phyloP scores from a whole-genome alignment of 2,113 vertebrate genomes.

The Ahaetulla prasina region DNA sequence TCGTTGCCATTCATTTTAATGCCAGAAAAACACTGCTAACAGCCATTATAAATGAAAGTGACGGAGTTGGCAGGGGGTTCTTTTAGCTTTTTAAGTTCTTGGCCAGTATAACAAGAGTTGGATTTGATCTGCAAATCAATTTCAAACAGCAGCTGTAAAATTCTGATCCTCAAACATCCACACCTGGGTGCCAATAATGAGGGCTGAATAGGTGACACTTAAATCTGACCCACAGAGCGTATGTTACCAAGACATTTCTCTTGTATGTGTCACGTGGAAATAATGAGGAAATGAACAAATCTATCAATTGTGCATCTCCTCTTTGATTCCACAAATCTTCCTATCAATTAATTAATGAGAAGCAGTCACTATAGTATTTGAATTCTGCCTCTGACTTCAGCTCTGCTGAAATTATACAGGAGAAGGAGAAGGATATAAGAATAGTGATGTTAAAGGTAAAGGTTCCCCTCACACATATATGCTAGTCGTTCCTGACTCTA shows the following conservation, averaged over 20 bases:
- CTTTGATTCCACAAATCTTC: not conserved
- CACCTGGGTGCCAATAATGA: not conserved
- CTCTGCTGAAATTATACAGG: not conserved
- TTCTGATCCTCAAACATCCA: not conserved
- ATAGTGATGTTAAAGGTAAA: too few relatives aligned
- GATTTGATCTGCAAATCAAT: slow-evolving; percentile 9
- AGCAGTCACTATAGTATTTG: not conserved
- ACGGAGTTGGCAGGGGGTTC: slow-evolving; percentile 29
- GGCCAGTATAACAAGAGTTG: not conserved
- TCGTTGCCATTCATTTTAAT: slow-evolving; percentile 63
- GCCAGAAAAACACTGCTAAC: slow-evolving; percentile 52
- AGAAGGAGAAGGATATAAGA: not conserved
- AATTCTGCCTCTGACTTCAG: not conserved
- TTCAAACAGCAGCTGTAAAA: slow-evolving; percentile 13
- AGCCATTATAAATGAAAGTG: slow-evolving; percentile 23
- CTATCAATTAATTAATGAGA: not conserved
- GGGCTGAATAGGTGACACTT: not conserved
- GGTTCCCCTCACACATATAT: too few relatives aligned
- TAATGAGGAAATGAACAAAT: not conserved
- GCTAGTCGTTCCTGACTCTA: too few relatives aligned
- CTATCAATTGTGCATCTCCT: not conserved
- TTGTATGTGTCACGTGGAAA: not conserved
- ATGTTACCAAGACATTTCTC: not conserved
- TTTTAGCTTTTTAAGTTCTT: slow-evolving; percentile 29
- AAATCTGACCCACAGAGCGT: not conserved